Evolutionary conservation across 1,140 invertebrate genomes (phyloP), one percentile per base, ranked within the genome.

Genomic region (Drosophila lini): DNA sequence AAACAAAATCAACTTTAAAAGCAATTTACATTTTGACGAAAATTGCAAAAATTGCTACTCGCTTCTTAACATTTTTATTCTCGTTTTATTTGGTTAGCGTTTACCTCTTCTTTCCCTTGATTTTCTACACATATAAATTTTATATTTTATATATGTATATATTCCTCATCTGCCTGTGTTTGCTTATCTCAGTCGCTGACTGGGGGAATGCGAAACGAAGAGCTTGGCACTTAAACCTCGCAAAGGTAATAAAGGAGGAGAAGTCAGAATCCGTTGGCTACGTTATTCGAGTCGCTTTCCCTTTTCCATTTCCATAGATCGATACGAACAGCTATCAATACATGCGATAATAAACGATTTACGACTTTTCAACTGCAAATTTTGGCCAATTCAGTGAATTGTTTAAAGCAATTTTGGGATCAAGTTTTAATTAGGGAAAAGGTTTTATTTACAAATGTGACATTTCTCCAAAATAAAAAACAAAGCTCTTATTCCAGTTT

Each of bases 81-180:
- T 67, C 59, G 52, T 86, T 86, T 81, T 81, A 86, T 79, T 86
- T 86, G 65, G 75, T 85, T 86, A 79, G 62, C 62, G 74, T 47
- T 70, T 48, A 64, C 74, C 67, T 52, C 16, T 16, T 5, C 15
- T n/a, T 47, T 59, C 1, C 32, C 36, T 13, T 47, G 15, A 34
- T n/a, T 38, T 22, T 40, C 13, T 19, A 9, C 15, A 36, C 22
- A 53, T 25, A 38, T 22, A 47, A n/a, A 11, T 22, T 10, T 11
- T 44, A 31, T 34, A 36, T n/a, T 25, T 16, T 22, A 2, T 40
- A 31, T 36, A 7, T 34, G 6, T 31, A 63, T 41, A 3, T 40
- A 5, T 45, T 28, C 40, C 28, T 25, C 15, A 52, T 41, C 57
- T 58, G 57, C 47, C 45, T 65, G 53, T 53, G 38, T 55, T 78